Evolutionary conservation across 2,113 vertebrate species (phyloP), one percentile per base, ranked within the genome.

Genomic region (Tor tambroides): DNA sequence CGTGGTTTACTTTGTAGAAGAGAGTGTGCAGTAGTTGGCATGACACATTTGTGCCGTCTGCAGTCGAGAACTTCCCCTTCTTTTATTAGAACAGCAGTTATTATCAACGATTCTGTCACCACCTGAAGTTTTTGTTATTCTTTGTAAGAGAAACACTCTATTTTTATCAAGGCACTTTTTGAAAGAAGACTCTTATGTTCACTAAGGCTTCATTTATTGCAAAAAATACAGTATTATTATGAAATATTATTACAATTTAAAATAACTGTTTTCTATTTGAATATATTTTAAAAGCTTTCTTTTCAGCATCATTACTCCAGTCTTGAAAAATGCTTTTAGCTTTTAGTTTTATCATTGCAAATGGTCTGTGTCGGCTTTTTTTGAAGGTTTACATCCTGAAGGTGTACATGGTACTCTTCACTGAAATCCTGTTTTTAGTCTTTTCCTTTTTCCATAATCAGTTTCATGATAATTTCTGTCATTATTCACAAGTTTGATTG

Each of bases 41-140:
- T 38, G 69, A 38, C 69, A 38, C 19, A 38, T 38, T 38, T 71
- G 30, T 72, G 67, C 17, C 8, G 4, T 38, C 17, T 23, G 8
- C 2, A 17, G 65, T 6, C 6, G 67, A 71, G 67, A 35, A 35
- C 7, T 71, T 69, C 15, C 14, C 17, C 30, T 35, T 69, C 65
- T 35, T 71, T 71, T 71, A 71, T 71, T 71, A 71, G 67, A 71
- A 71, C 30, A 71, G 67, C 67, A 71, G 17, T 8, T 71, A 30
- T 67, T 30, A 71, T 72, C 9, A 72, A 23, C 69, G 19, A 23
- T 72, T 71, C 32, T 35, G 1, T 71, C 67, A 32, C 8, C 17
- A 71, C 19, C 32, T 71, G 67, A 38, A 71, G 17, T 21, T 71
- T 72, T 21, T 38, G 8, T 38, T 19, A 72, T 72, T 72, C 19